phyloP scores from a whole-genome alignment of 2,888 invertebrate species.

The Serrognathus titanus region DNA sequence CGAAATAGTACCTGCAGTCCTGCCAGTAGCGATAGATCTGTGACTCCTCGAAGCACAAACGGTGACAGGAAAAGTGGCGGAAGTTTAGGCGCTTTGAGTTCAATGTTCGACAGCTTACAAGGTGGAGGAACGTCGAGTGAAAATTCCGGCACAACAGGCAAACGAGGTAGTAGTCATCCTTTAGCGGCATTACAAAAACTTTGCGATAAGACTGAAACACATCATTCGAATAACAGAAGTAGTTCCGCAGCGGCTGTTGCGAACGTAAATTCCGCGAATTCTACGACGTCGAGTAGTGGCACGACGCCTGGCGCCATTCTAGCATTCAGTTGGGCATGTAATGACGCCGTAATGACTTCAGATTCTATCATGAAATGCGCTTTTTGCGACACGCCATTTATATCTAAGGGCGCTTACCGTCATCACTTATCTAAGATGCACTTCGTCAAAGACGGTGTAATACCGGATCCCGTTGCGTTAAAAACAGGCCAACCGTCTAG shows the following conservation, averaged over 20 bases:
- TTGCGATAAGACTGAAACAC: slow-evolving; percentile 90
- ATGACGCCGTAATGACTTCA: slow-evolving; percentile 82
- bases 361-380: slow-evolving; percentile 93
- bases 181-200: slow-evolving; percentile 92
- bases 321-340: slow-evolving; percentile 93
- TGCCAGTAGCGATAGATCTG: slow-evolving; percentile 72
- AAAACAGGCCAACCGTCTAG: slow-evolving; percentile 48
- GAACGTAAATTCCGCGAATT: slow-evolving; percentile 35
- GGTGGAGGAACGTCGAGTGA: slow-evolving; percentile 50
- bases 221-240: slow-evolving; percentile 53
- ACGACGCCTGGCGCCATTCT: slow-evolving; percentile 79
- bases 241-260: slow-evolving; percentile 44
- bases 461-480: slow-evolving; percentile 70
- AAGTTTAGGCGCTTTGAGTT: slow-evolving; percentile 79
- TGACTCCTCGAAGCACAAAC: slow-evolving; percentile 67
- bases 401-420: slow-evolving; percentile 94
- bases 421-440: slow-evolving; percentile 96
- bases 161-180: slow-evolving; percentile 79
- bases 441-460: slow-evolving; percentile 87
- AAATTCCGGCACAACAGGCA: slow-evolving; percentile 56
- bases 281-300: slow-evolving; percentile 37
- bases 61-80: slow-evolving; percentile 58
- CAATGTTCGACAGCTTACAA: slow-evolving; percentile 85
- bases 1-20: slow-evolving; percentile 65
- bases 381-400: slow-evolving; percentile 92